Percentiles rank a stretch among this genome's conserved stretches.
Conservation (phyloP, 2,797 vertebrate genomes). For the Moxostoma hubbsi region DNA sequence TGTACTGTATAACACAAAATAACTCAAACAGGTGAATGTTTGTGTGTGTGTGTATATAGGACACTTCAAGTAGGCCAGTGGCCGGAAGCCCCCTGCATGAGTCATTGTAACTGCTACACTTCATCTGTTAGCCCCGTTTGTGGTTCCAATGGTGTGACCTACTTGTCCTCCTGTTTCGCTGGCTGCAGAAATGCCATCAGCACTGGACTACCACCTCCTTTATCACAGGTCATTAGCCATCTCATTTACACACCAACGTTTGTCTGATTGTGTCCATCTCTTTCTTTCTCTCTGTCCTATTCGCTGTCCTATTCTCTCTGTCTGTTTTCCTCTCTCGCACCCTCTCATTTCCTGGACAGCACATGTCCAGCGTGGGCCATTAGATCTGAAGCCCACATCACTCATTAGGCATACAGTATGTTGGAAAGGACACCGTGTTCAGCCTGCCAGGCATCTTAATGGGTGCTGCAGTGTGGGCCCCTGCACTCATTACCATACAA, state of each 20-base stretch:
- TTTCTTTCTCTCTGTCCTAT: not conserved
- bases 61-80: slow-evolving; percentile 75
- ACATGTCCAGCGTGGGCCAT: slow-evolving; percentile 33
- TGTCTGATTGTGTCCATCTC: not conserved
- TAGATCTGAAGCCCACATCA: slow-evolving; percentile 15
- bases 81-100: slow-evolving; percentile 88
- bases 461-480: slow-evolving; percentile 37
- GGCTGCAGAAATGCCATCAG: slow-evolving; percentile 85
- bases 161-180: slow-evolving; percentile 96
- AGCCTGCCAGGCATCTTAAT: slow-evolving; percentile 46
- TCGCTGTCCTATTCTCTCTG: too few relatives aligned
- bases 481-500: slow-evolving; percentile 46
- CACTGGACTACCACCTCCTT: slow-evolving; percentile 12
- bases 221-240: slow-evolving; percentile 66
- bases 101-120: slow-evolving; percentile 92
- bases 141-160: slow-evolving; percentile 91
- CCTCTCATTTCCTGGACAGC: slow-evolving; percentile 27
- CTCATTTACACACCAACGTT: slow-evolving; percentile 14
- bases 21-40: slow-evolving; percentile 33
- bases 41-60: slow-evolving; percentile 66
- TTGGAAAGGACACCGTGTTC: slow-evolving; percentile 39
- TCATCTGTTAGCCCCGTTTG: slow-evolving; percentile 96
- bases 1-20: not conserved
- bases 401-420: slow-evolving; percentile 31
- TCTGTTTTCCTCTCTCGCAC: slow-evolving; percentile 5